These are phyloP conservation scores for Drosophila paracracens DNA, from an alignment of 2,888 invertebrate species.

Conservation along the genomic window DNA sequence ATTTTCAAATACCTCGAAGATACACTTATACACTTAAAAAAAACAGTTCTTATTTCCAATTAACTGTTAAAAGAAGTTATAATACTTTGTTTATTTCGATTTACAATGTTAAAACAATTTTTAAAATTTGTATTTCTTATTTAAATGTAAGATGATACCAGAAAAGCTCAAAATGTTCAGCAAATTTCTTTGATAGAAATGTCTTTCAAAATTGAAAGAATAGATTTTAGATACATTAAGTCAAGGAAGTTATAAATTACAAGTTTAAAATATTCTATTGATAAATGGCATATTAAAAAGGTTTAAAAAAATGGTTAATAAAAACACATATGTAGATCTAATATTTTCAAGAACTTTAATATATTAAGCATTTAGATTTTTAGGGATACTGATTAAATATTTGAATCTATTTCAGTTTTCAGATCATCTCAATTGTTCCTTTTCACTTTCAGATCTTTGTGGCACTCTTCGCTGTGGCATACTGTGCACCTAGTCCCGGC, in stretches of 20 bases:
- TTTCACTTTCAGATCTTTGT: conserved; percentile 76
- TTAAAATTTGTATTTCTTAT: neutral
- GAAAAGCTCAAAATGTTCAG: neutral
- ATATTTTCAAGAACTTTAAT: neutral
- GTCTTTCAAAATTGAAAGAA: too few species aligned
- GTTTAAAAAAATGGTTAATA: neutral
- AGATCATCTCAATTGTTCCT: neutral
- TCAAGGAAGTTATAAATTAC: neutral
- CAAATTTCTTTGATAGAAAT: too few species aligned
- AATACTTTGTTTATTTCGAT: too few species aligned
- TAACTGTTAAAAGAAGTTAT: too few species aligned
- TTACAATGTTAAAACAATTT: neutral
- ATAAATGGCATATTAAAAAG: too few species aligned
- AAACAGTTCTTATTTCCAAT: too few species aligned
- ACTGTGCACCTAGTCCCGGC: conserved; percentile 81
- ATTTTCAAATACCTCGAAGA: neutral
- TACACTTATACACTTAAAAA: neutral
- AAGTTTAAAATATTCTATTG: neutral
- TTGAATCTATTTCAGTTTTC: neutral
- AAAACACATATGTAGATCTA: neutral
- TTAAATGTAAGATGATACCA: neutral
- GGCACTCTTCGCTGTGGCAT: conserved; percentile 78
- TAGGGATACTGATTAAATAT: neutral
- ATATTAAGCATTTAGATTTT: neutral
- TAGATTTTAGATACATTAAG: too few species aligned